A percentile compares a stretch with the other conserved stretches of the same genome.
Evolutionary conservation across 1,140 invertebrate genomes (phyloP).

Genomic region (Zaprionus capensis): DNA sequence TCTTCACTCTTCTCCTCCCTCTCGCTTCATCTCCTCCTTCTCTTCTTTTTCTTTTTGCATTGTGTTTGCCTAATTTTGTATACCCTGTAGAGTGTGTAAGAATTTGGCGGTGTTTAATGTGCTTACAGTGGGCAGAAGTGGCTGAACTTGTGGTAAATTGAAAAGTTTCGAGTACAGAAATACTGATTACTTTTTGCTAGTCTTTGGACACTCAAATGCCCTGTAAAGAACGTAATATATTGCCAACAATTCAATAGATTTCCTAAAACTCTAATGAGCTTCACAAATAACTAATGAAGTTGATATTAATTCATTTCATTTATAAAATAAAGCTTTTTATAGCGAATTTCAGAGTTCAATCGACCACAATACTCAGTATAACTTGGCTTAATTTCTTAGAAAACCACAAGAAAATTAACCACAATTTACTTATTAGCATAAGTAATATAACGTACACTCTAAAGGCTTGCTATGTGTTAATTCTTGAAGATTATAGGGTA

Average conservation of each 20-base stretch:
- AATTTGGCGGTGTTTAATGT: background rate
- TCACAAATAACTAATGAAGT: background rate
- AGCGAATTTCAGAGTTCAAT: background rate
- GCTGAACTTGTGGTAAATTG: background rate
- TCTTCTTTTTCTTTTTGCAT: conserved; percentile 4
- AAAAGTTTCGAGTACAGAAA: background rate
- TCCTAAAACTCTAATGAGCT: too few species aligned
- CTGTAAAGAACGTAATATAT: background rate
- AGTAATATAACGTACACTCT: too few species aligned
- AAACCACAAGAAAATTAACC: background rate
- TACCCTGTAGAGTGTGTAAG: background rate
- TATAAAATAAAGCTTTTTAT: background rate
- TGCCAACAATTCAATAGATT: too few species aligned
- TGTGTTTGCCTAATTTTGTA: conserved; percentile 34
- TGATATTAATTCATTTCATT: background rate
- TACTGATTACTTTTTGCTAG: background rate
- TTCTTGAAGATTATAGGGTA: too few species aligned
- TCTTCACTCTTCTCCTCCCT: background rate
- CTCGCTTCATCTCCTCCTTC: background rate
- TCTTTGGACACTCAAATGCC: background rate
- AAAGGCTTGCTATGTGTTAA: too few species aligned
- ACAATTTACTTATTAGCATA: too few species aligned
- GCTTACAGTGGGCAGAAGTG: background rate
- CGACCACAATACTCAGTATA: background rate
- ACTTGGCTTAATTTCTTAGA: background rate